These are phyloP conservation scores for Pseudomugil tenellus DNA, from an alignment of 2,797 vertebrate genomes.

Conservation along the genomic window DNA sequence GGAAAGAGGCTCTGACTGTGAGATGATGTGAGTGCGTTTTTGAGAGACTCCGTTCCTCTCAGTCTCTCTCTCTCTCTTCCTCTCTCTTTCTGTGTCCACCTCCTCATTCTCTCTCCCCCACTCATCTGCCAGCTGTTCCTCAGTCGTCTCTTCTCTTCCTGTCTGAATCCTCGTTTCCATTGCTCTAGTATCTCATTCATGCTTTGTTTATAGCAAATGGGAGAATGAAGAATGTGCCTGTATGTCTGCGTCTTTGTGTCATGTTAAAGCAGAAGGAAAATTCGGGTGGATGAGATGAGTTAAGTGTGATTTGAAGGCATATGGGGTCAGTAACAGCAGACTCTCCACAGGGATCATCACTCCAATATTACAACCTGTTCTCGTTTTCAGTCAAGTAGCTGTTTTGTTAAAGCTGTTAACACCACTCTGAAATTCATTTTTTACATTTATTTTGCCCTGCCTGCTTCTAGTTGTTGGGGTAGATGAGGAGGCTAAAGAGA, in stretches of 20 bases:
- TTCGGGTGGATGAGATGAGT: constrained; percentile 35
- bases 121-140: constrained; percentile 64
- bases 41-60: constrained; percentile 38
- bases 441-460: not conserved
- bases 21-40: constrained; percentile 85
- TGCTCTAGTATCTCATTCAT: constrained; percentile 78
- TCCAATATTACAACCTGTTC: not conserved
- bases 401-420: not conserved
- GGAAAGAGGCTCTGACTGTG: constrained; percentile 75
- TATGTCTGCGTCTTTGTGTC: constrained; percentile 21
- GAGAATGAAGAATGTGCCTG: constrained; percentile 27
- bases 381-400: not conserved
- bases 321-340: constrained; percentile 41
- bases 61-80: constrained; percentile 9
- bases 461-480: not conserved
- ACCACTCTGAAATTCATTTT: too few relatives aligned
- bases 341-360: constrained; percentile 9
- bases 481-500: too few relatives aligned
- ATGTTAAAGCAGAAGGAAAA: not conserved
- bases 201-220: constrained; percentile 75
- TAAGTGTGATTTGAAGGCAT: constrained; percentile 57
- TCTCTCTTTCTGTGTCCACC: constrained; percentile 10
- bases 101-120: constrained; percentile 63
- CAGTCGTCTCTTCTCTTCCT: constrained; percentile 59
- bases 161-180: constrained; percentile 47